phyloP scores from a whole-genome alignment of 2,113 vertebrate genomes.

The Scopus umbretta region DNA sequence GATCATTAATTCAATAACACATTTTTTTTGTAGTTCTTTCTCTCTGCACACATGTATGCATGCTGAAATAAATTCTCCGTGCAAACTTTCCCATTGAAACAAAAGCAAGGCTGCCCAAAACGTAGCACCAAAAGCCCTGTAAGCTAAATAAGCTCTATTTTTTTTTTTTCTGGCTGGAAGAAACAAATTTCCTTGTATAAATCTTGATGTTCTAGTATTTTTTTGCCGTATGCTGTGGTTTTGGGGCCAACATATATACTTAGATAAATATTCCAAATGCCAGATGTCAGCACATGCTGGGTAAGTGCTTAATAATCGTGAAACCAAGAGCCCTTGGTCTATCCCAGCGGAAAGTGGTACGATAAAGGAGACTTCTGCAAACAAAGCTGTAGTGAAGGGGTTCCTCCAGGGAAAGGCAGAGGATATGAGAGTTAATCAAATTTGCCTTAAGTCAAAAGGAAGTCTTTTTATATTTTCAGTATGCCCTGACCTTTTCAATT shows the following conservation, averaged over 20 bases:
- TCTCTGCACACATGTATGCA: background rate
- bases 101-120: background rate
- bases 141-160: background rate
- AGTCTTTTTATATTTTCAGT: background rate
- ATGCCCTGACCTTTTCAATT: background rate
- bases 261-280: conserved; percentile 38
- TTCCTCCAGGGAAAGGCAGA: background rate
- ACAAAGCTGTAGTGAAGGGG: background rate
- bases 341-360: background rate
- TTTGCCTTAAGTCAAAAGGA: background rate
- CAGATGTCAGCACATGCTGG: conserved; percentile 50
- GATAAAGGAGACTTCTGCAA: conserved; percentile 14
- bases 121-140: background rate
- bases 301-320: background rate
- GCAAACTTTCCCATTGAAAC: background rate
- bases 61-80: background rate
- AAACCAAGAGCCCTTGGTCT: background rate
- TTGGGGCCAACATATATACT: background rate
- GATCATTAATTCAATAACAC: background rate
- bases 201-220: background rate
- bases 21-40: background rate
- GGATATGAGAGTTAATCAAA: conserved; percentile 36
- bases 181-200: background rate
- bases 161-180: background rate
- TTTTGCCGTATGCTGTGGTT: background rate